These are phyloP conservation scores for Lithosia quadra DNA, from an alignment of 2,888 invertebrate species.

Conservation along the genomic window DNA sequence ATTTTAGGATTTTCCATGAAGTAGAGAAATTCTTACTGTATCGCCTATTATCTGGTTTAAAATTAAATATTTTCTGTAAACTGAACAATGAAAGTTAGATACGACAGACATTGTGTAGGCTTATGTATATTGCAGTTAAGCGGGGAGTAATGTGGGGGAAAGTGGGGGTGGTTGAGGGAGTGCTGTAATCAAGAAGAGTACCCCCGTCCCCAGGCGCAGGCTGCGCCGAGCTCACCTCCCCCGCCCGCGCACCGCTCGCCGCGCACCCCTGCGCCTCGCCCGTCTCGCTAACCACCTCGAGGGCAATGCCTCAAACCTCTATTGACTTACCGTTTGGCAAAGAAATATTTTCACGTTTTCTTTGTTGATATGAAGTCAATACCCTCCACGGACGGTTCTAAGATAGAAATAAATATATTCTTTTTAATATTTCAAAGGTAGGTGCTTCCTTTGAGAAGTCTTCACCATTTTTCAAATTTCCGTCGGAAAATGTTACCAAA, in stretches of 20 bases:
- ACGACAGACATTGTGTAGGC: slow-evolving; percentile 73
- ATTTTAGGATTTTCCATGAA: too few species aligned
- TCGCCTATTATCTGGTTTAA: slow-evolving; percentile 24
- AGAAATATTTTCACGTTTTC: slow-evolving; percentile 79
- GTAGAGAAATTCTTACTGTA: too few species aligned
- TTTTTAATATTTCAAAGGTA: background rate
- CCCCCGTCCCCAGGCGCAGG: slow-evolving; percentile 81
- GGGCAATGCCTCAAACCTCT: slow-evolving; percentile 85
- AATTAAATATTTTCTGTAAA: slow-evolving; percentile 55
- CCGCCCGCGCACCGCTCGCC: slow-evolving; percentile 55
- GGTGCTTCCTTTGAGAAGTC: background rate
- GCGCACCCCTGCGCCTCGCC: slow-evolving; percentile 39
- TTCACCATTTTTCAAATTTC: background rate
- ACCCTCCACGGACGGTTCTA: slow-evolving; percentile 40
- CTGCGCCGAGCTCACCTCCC: slow-evolving; percentile 49
- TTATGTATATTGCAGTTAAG: slow-evolving; percentile 73
- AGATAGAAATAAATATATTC: slow-evolving; percentile 3
- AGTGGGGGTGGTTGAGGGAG: slow-evolving; percentile 65
- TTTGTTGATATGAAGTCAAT: slow-evolving; percentile 78
- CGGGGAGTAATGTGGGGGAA: slow-evolving; percentile 60
- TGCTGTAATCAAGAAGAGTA: slow-evolving; percentile 87
- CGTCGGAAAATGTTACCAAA: background rate
- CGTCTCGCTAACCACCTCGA: slow-evolving; percentile 68
- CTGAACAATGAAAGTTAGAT: slow-evolving; percentile 64
- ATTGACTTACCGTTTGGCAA: slow-evolving; percentile 81